Percentiles rank a stretch among this genome's conserved stretches.
Conservation (phyloP, 2,113 vertebrate genomes). For the Talpa occidentalis region DNA sequence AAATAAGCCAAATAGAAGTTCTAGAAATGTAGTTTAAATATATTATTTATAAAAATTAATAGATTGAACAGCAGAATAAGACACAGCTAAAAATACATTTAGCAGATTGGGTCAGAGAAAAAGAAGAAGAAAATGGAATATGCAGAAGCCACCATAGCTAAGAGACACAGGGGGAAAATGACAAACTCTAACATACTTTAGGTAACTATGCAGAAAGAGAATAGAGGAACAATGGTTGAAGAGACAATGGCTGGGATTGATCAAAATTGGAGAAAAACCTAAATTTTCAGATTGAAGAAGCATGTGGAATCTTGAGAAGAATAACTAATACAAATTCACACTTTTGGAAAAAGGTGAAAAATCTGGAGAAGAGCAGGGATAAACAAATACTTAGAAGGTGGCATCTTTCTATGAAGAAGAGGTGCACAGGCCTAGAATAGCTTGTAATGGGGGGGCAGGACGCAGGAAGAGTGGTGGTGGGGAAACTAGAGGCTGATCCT, state of each 20-base stretch:
- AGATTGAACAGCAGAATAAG: not conserved
- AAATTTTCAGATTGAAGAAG: not conserved
- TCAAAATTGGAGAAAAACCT: not conserved
- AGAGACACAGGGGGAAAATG: not conserved
- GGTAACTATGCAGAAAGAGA: not conserved
- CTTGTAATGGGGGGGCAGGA: too few species aligned
- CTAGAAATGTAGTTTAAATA: not conserved
- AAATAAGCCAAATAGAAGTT: not conserved
- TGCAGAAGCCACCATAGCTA: not conserved
- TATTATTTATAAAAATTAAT: not conserved
- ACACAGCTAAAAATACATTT: not conserved
- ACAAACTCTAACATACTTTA: not conserved
- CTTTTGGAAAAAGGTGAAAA: not conserved
- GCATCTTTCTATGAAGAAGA: not conserved
- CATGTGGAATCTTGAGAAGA: not conserved
- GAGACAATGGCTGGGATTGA: not conserved
- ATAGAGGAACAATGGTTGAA: not conserved
- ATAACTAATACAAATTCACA: not conserved
- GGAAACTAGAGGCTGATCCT: not conserved
- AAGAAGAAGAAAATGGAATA: not conserved
- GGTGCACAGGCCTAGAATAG: not conserved
- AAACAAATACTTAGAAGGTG: not conserved
- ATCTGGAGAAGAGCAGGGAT: not conserved
- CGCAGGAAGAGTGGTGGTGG: accelerated
- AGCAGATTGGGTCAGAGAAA: not conserved